phyloP scores from a whole-genome alignment of 2,888 invertebrate species.

The Sinhomidia bicolor region DNA sequence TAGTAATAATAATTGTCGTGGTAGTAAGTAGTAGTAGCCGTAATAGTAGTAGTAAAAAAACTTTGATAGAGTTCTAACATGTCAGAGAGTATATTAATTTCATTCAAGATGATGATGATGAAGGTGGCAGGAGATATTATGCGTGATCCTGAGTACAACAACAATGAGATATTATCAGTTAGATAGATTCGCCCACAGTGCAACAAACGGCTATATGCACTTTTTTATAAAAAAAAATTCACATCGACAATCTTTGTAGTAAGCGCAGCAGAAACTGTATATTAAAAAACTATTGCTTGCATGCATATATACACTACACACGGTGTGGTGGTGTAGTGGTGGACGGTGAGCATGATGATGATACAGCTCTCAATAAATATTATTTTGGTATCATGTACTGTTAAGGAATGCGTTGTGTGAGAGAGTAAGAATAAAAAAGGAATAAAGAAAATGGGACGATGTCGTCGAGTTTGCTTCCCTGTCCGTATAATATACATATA shows the following conservation, averaged over 20 bases:
- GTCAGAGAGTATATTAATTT: neutral
- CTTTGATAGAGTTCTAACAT: too few species aligned
- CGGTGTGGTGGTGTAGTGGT: too few species aligned
- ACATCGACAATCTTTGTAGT: neutral
- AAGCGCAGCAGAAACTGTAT: neutral
- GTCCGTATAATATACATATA: constrained; percentile 26
- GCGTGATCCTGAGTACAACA: neutral
- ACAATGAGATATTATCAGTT: neutral
- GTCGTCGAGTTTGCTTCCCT: constrained; percentile 65
- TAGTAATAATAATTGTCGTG: too few species aligned
- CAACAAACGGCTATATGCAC: neutral
- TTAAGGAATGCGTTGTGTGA: neutral
- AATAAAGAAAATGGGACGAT: constrained; percentile 63
- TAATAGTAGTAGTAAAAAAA: too few species aligned
- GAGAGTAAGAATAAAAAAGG: neutral
- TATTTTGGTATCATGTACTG: constrained; percentile 6
- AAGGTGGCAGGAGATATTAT: neutral
- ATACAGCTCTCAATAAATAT: neutral
- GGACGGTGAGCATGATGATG: neutral
- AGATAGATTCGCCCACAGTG: neutral
- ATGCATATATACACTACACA: too few species aligned
- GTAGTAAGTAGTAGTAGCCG: too few species aligned
- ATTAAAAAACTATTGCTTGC: neutral
- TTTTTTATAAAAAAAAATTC: too few species aligned
- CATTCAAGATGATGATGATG: neutral